Base-by-base conservation (phyloP, 2,888 invertebrate species). In the Thereva unica region DNA sequence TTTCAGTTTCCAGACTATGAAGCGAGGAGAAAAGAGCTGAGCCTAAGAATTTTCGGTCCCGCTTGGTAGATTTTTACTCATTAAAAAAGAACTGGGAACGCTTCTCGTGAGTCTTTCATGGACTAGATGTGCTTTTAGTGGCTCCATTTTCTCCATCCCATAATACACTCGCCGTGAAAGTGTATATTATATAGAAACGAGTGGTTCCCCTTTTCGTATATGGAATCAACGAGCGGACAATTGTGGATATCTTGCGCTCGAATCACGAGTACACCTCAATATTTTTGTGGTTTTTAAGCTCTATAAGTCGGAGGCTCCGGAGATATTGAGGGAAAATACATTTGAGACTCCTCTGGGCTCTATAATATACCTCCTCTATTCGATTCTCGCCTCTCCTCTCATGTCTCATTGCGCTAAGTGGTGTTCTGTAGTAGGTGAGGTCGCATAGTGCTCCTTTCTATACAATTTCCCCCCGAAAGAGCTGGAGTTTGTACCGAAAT, bases 271-370 rank as follows among this genome's bases (percentile, higher is more conserved):
- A 50, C 40, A 61, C 50, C 50, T 50, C 50, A 61, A 44, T 50
- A 50, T 41, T 56, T 54, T 61, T 50, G 61, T 61, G 61, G 41
- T 61, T 61, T 59, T 61, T 61, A 49, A 41, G 41, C 50, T 61
- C 23, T 23, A 23, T 23, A 23, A 23, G 23, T 23, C 2, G 23
- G 23, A 23, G 23, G 23, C 23, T 23, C 23, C 23, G 23, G 23
- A 23, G 23, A 23, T 23, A 23, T 61, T 49, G 61, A 50, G 61
- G 50, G 40, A 40, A 23, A 23, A 23, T 23, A 23, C 2, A 23
- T 50, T 61, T 61, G 61, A 61, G 49, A 61, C 61, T 61, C 61
- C 50, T 61, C 50, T 61, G 50, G 50, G 49, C 40, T 23, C 50
- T 50, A 50, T 40, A 40, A 50, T 9, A 50, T 50, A 50, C 61